Percentiles rank a stretch among this genome's conserved stretches.
Evolutionary conservation across 2,113 vertebrate species (phyloP).

Genomic region (Takifugu bimaculatus): DNA sequence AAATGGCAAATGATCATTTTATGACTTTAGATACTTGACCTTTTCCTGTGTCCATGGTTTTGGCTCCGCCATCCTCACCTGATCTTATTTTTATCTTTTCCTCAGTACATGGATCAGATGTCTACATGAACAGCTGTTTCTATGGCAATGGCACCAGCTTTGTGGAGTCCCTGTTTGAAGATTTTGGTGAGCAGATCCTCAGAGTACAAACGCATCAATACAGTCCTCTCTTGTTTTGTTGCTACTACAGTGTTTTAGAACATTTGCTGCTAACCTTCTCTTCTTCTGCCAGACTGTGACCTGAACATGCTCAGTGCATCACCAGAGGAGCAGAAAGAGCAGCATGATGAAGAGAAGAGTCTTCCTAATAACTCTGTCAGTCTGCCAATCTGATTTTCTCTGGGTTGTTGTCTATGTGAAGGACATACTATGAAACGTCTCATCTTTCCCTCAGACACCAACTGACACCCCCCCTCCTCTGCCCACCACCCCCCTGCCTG

Average conservation of each 20-base stretch:
- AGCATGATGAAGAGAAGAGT: constrained; percentile 64
- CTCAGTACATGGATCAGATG: constrained; percentile 82
- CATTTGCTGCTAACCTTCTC: neutral
- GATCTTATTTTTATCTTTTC: constrained; percentile 26
- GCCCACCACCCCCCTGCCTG: constrained; percentile 87
- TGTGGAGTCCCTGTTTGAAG: constrained; percentile 95
- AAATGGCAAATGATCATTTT: constrained; percentile 13
- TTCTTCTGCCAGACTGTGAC: constrained; percentile 82
- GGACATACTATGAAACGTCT: neutral
- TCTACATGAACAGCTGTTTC: constrained; percentile 90
- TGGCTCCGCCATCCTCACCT: neutral
- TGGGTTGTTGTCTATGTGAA: neutral
- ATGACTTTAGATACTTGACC: constrained; percentile 3
- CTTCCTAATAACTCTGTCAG: constrained; percentile 70
- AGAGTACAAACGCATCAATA: neutral
- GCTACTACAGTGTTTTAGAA: no score
- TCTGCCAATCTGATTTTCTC: neutral
- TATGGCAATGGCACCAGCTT: constrained; percentile 95
- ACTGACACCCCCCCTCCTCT: constrained; percentile 84
- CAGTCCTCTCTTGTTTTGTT: neutral
- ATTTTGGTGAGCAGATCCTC: constrained; percentile 80
- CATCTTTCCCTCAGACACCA: constrained; percentile 65
- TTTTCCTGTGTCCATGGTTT: neutral
- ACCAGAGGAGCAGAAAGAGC: constrained; percentile 84
- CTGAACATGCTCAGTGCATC: constrained; percentile 85